phyloP scores from a whole-genome alignment of 2,888 invertebrate species.

The Heliconius ethilla region DNA sequence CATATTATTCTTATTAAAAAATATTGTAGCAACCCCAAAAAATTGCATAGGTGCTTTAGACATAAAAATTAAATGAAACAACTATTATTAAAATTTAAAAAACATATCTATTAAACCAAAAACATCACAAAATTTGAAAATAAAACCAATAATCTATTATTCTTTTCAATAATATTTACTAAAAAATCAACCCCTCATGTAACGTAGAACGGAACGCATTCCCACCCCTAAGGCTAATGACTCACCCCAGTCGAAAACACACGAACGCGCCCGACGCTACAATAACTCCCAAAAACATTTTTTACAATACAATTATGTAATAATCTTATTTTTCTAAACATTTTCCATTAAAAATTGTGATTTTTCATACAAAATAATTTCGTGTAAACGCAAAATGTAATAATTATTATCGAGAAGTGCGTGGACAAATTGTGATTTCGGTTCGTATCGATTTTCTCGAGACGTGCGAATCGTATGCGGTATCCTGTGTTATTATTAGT shows the following conservation, averaged over 20 bases:
- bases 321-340: slow-evolving; percentile 46
- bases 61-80: background rate
- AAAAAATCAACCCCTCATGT: slow-evolving; percentile 3
- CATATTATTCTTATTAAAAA: background rate
- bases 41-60: background rate
- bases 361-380: slow-evolving; percentile 22
- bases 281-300: slow-evolving; percentile 65
- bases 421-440: slow-evolving; percentile 51
- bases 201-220: slow-evolving; percentile 68
- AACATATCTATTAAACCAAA: background rate
- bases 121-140: background rate
- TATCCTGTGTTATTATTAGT: slow-evolving; percentile 69
- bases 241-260: slow-evolving; percentile 68
- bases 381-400: slow-evolving; percentile 32
- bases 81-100: background rate
- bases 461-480: slow-evolving; percentile 72
- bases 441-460: slow-evolving; percentile 74
- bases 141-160: background rate
- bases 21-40: background rate
- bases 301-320: slow-evolving; percentile 70
- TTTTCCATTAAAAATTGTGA: slow-evolving; percentile 40
- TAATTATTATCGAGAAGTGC: slow-evolving; percentile 32
- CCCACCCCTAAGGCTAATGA: slow-evolving; percentile 74
- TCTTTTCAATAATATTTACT: background rate
- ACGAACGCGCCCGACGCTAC: slow-evolving; percentile 61